Percentiles rank a stretch among this genome's conserved stretches.
Conservation (phyloP, 2,888 invertebrate genomes). For the Conchocele bisecta region DNA sequence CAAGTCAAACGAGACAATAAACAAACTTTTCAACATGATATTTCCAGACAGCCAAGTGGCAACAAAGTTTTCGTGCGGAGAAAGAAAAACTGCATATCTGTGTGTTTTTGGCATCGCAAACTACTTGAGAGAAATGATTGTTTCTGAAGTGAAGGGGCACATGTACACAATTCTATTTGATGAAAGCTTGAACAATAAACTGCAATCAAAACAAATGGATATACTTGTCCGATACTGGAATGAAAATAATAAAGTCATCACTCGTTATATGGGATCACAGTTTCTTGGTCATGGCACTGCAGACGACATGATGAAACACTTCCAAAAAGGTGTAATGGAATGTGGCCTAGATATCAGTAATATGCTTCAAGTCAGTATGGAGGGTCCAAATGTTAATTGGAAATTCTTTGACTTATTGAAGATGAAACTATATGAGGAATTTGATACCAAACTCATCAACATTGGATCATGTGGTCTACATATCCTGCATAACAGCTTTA, state of each 20-base stretch:
- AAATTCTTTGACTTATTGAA: conserved; percentile 27
- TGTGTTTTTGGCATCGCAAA: too few relatives aligned
- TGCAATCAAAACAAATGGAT: too few relatives aligned
- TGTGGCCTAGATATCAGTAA: conserved; percentile 8
- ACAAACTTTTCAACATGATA: too few relatives aligned
- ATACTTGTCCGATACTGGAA: conserved; percentile 2
- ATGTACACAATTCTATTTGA: too few relatives aligned
- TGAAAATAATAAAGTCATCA: background rate
- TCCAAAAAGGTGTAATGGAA: conserved; percentile 10
- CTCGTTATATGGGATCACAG: conserved; percentile 2
- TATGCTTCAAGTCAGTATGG: conserved; percentile 45
- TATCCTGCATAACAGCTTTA: conserved; percentile 60
- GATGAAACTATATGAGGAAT: conserved; percentile 24
- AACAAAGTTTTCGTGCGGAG: too few relatives aligned
- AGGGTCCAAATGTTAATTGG: conserved; percentile 55
- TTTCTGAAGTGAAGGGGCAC: too few relatives aligned
- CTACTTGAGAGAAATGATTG: too few relatives aligned
- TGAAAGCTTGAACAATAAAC: too few relatives aligned
- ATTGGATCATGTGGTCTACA: conserved; percentile 61
- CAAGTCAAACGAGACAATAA: too few relatives aligned
- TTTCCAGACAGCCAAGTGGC: too few relatives aligned
- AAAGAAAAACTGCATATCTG: too few relatives aligned
- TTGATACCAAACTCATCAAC: conserved; percentile 32
- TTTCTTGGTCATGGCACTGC: conserved; percentile 48
- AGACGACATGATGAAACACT: conserved; percentile 30